Evolutionary conservation across 1,140 invertebrate genomes (phyloP), one percentile per base, ranked within the genome.

Genomic region (Brachionus rotundiformis): DNA sequence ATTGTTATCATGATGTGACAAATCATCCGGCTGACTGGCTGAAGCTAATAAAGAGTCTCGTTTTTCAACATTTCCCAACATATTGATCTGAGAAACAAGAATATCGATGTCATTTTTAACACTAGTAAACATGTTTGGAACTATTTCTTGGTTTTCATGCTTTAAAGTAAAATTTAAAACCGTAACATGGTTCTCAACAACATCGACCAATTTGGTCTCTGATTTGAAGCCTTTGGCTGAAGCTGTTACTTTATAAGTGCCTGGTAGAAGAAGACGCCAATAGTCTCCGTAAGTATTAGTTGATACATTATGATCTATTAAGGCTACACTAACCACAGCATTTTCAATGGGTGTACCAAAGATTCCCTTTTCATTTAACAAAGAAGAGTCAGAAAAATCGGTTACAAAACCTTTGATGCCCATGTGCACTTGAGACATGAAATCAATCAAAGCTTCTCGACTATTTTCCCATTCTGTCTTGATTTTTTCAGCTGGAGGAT

Each of bases 261-360:
- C 96, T 0, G 96, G 96, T 8, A 92, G 85, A 0, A 99, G 87
- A 23, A 99, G 87, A 83, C 96, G 90, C 93, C 94, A 99, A 87
- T 94, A 99, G 88, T 98, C 96, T 0, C 97, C 97, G 82, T 65
- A 84, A 16, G 75, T 23, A 59, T 83, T 84, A 8, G 86, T 83
- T 0, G 84, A 85, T 13, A 88, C 65, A 73, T 85, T 85, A 44
- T 88, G 85, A 11, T 85, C 83, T 25, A 86, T 86, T 1, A 84
- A 84, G 83, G 91, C 88, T 1, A 98, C 91, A 0, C 88, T 86
- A 41, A 98, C 91, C 3, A 90, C 92, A 0, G 93, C 94, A 83
- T 92, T 91, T 0, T 88, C 82, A 16, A 98, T 91, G 29, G 61
- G 76, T 3, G 76, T 61, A 10, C 76, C 76, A 29, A 23, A 79